phyloP scores from a whole-genome alignment of 2,888 invertebrate species.

The Cataglyphis rosenhaueri region DNA sequence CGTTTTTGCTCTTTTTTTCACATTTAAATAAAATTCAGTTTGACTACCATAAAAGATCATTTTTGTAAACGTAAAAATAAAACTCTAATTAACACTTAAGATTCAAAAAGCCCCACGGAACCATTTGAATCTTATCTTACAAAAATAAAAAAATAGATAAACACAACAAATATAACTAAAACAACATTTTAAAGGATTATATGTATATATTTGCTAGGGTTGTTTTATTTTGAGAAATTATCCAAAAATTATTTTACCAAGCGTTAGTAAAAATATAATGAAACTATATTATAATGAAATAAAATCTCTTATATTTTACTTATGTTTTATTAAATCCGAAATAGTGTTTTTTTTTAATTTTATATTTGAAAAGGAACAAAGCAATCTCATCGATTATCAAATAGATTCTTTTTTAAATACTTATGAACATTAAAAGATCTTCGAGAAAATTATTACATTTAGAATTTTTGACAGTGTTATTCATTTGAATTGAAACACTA shows the following conservation, averaged over 20 bases:
- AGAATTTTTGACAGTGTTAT: background rate
- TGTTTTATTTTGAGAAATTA: slow-evolving; percentile 2
- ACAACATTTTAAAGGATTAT: background rate
- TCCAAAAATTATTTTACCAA: background rate
- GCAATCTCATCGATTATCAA: background rate
- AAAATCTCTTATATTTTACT: background rate
- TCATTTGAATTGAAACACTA: background rate
- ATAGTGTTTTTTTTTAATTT: background rate
- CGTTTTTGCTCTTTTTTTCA: background rate
- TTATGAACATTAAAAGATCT: background rate
- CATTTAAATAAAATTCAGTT: background rate
- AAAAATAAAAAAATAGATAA: background rate
- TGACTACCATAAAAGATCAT: background rate
- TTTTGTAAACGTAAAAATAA: background rate
- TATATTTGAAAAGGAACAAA: background rate
- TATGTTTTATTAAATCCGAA: background rate
- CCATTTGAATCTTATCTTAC: background rate
- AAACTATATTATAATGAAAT: background rate
- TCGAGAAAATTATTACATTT: background rate
- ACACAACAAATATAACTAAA: background rate
- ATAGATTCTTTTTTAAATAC: background rate
- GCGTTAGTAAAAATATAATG: background rate
- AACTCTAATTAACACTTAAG: background rate
- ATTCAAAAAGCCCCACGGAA: background rate
- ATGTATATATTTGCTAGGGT: background rate